Base-by-base conservation (phyloP, 2,888 invertebrate species). In the Thecophora atra region DNA sequence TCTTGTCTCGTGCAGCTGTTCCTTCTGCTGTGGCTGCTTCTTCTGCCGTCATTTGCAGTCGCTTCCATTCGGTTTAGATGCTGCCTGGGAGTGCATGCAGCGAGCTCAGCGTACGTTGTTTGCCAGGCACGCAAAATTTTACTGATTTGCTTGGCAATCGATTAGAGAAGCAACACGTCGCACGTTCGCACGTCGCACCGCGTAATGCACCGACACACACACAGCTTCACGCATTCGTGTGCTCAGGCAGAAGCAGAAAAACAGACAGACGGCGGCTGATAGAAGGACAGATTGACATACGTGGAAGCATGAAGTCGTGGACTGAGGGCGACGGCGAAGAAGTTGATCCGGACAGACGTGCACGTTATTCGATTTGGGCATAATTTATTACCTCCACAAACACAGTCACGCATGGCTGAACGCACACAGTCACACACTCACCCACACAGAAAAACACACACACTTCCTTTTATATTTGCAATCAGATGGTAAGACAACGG, bases 351-450 rank as follows among this genome's bases (percentile, higher is more conserved):
- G 26, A 56, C 56, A 56, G 26, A 21, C 56, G 37, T 19, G 67
- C 75, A 76, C 74, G 73, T 77, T 56, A 74, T 73, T 75, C 73
- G 73, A 75, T 74, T 73, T 76, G 54, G 72, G 75, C 75, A 75
- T 75, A 75, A 75, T 75, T 75, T 75, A 75, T 75, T 75, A 58
- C 58, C 24, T 17, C 11, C 56, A 73, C 63, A 56, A 47, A 73
- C 24, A 64, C 60, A 60, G 66, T 42, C 71, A 56, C 42, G 64
- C 60, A 60, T 24, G 28, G n/a, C 19, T 64, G 58, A 30, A 42
- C 51, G 8, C n/a, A 56, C 42, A 70, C 37, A 30, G 37, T n/a
- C 13, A 37, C 62, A 62, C 24, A n/a, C 70, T 26, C 51, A 54
- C 30, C 30, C 52, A 70, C 42, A 47, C 47, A 47, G n/a, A n/a